These are phyloP conservation scores for Centroberyx gerrardi DNA, from an alignment of 2,797 vertebrate species.

Conservation along the genomic window DNA sequence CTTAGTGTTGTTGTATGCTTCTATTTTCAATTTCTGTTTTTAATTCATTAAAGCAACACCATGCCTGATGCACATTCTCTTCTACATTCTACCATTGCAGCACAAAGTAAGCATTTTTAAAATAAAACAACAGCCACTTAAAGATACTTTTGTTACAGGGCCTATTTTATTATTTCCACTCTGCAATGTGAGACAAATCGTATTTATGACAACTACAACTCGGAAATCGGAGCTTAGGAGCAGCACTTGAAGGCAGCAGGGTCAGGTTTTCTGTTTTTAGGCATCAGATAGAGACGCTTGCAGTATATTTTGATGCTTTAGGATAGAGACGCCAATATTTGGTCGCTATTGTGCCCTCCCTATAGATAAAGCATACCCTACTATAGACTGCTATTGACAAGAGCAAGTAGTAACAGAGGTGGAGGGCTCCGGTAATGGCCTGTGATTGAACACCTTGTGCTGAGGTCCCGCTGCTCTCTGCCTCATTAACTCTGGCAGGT, in stretches of 20 bases:
- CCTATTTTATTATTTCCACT: too few relatives aligned
- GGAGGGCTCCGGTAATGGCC: conserved; percentile 77
- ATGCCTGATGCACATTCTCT: too few relatives aligned
- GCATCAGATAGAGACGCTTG: conserved; percentile 3
- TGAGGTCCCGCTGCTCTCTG: conserved; percentile 77
- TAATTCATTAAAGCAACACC: too few relatives aligned
- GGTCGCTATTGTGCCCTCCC: conserved; percentile 49
- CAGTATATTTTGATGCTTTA: conserved; percentile 11
- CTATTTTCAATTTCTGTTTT: too few relatives aligned
- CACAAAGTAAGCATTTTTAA: too few relatives aligned
- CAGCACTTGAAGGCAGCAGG: conserved; percentile 7
- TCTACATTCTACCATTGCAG: too few relatives aligned
- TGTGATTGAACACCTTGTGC: conserved; percentile 83
- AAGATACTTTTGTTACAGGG: too few relatives aligned
- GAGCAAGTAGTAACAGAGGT: conserved; percentile 67
- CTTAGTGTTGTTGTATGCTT: too few relatives aligned
- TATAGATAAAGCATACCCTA: conserved; percentile 77
- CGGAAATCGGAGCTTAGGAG: not conserved
- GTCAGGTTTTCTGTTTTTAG: conserved; percentile 20
- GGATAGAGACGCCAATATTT: conserved; percentile 34
- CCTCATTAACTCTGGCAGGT: conserved; percentile 84
- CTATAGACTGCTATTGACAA: conserved; percentile 81
- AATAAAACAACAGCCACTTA: too few relatives aligned
- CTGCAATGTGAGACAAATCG: too few relatives aligned
- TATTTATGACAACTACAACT: too few relatives aligned